phyloP scores from a whole-genome alignment of 2,888 invertebrate genomes.

The Nymphalis urticae region DNA sequence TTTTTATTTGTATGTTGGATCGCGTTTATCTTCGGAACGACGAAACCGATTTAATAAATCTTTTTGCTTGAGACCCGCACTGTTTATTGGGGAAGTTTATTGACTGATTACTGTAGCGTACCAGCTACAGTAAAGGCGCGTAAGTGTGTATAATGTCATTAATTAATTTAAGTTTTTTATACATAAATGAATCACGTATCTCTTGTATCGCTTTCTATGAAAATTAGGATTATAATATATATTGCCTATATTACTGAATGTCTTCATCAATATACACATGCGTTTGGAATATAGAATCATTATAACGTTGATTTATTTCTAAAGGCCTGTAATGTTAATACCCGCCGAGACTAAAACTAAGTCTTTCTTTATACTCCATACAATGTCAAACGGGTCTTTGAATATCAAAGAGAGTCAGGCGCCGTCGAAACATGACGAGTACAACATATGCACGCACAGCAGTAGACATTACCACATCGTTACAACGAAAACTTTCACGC shows the following conservation, averaged over 20 bases:
- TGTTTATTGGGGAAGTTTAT: too few species aligned
- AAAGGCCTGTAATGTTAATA: conserved; percentile 20
- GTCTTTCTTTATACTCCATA: conserved; percentile 12
- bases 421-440: conserved; percentile 12
- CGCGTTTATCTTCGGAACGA: too few species aligned
- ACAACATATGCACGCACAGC: conserved; percentile 1
- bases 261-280: not conserved
- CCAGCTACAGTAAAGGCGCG: too few species aligned
- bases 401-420: conserved; percentile 27
- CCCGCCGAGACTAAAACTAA: conserved; percentile 13
- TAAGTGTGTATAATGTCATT: too few species aligned
- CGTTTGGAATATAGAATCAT: not conserved
- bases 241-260: not conserved
- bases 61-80: too few species aligned
- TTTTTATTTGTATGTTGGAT: too few species aligned
- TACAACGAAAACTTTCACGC: conserved; percentile 6
- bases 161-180: not conserved
- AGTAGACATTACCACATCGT: conserved; percentile 16
- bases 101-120: too few species aligned
- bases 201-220: not conserved
- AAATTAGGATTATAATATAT: not conserved
- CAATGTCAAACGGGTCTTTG: conserved; percentile 25
- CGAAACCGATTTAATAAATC: too few species aligned
- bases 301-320: conserved; percentile 8
- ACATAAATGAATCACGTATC: not conserved